Percentiles rank a stretch among this genome's conserved stretches.
These are phyloP conservation scores for Lycopodina hypogea DNA, from an alignment of 37 sponge, comb jelly and placozoan species.

Conservation along the genomic window DNA sequence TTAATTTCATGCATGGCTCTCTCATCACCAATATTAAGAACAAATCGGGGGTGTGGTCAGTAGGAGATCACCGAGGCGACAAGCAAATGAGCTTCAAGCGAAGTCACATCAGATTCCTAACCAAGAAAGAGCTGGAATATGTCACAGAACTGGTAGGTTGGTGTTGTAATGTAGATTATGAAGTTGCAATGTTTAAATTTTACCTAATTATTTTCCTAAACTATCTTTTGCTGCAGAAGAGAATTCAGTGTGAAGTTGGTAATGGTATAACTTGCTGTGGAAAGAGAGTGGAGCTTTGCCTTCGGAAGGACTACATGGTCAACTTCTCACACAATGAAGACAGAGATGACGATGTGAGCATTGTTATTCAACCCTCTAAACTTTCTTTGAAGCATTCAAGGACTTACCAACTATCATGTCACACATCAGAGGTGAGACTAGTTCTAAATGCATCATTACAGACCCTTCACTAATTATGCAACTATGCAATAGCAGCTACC, in stretches of 20 bases:
- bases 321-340: background rate
- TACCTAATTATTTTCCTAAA: background rate
- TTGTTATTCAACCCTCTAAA: conserved; percentile 21
- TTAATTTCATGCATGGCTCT: conserved; percentile 49
- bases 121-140: conserved; percentile 53
- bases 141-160: conserved; percentile 60
- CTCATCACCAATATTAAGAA: conserved; percentile 57
- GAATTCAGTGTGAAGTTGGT: background rate
- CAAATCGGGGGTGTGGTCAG: conserved; percentile 21
- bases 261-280: background rate
- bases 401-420: conserved; percentile 41
- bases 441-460: background rate
- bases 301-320: conserved; percentile 46
- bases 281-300: conserved; percentile 7
- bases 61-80: conserved; percentile 67
- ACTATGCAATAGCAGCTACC: no score
- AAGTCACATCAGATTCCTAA: conserved; percentile 40
- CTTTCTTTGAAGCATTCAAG: background rate
- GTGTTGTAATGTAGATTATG: background rate
- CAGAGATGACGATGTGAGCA: background rate
- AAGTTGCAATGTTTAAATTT: background rate
- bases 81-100: conserved; percentile 57
- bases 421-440: conserved; percentile 25
- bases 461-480: no score
- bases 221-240: background rate